Evolutionary conservation across 2,888 invertebrate genomes (phyloP).

Genomic region (Leistus spinibarbis): DNA sequence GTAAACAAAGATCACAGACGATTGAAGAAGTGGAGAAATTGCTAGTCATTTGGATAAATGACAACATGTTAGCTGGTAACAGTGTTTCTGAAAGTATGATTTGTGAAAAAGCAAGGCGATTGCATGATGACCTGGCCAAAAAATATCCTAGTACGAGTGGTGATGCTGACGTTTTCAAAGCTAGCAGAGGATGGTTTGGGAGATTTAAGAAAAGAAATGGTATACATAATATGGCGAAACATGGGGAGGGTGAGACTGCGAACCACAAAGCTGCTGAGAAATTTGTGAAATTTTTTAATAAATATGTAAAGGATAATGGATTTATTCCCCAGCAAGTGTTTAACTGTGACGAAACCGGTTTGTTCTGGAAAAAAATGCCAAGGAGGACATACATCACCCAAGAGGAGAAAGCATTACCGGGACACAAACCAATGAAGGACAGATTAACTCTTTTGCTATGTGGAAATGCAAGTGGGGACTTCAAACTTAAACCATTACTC

Average conservation of each 20-base stretch:
- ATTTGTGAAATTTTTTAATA: too few relatives aligned
- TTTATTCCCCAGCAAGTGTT: too few relatives aligned
- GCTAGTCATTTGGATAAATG: conserved; percentile 39
- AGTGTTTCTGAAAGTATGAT: conserved; percentile 35
- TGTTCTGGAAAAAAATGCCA: conserved; percentile 16
- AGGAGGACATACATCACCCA: not conserved
- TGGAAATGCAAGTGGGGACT: conserved; percentile 27
- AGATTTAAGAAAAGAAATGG: not conserved
- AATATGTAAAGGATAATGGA: too few relatives aligned
- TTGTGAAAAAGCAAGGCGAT: conserved; percentile 38
- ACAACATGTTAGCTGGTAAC: conserved; percentile 38
- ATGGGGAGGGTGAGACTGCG: not conserved
- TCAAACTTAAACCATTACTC: conserved; percentile 25
- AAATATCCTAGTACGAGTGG: conserved; percentile 23
- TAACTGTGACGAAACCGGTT: conserved; percentile 21
- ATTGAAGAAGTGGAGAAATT: conserved; percentile 40
- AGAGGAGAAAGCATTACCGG: conserved; percentile 20
- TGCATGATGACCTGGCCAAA: conserved; percentile 33
- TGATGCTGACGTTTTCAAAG: not conserved
- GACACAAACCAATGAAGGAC: conserved; percentile 38
- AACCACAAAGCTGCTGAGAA: too few relatives aligned
- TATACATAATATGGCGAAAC: not conserved
- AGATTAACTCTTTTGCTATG: conserved; percentile 24
- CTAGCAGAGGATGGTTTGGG: not conserved
- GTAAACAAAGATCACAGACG: too few relatives aligned